Evolutionary conservation across 2,113 vertebrate species (phyloP).

Genomic region (Prunella himalayana): DNA sequence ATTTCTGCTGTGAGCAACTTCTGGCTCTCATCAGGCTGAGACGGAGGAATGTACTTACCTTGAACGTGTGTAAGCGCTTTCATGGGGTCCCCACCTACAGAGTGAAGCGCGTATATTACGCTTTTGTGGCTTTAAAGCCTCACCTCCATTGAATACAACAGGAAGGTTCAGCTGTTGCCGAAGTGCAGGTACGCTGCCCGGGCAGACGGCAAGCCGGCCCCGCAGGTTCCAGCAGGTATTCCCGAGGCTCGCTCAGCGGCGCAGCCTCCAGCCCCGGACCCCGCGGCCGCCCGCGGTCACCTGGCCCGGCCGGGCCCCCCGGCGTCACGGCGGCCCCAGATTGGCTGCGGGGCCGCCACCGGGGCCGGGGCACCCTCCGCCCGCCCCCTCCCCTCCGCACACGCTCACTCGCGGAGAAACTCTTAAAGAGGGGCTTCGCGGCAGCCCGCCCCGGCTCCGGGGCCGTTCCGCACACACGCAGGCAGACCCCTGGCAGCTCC

Average conservation of each 20-base stretch:
- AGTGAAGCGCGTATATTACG: accelerated
- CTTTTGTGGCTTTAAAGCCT: background rate
- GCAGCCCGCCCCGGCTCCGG: constrained; percentile 3
- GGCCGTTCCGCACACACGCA: background rate
- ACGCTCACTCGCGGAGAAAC: constrained; percentile 57
- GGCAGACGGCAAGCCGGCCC: accelerated
- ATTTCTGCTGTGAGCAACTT: background rate
- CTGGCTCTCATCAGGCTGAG: background rate
- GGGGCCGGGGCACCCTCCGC: background rate
- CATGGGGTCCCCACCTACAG: background rate
- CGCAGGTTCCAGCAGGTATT: accelerated
- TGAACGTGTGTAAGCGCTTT: accelerated
- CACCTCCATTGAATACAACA: accelerated
- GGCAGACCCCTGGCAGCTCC: constrained; percentile 28
- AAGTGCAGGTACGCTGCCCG: background rate
- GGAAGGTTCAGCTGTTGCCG: accelerated
- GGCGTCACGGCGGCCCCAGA: constrained; percentile 84
- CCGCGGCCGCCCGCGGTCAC: background rate
- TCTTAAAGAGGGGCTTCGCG: constrained; percentile 62
- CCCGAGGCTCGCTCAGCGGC: accelerated
- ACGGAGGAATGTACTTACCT: background rate
- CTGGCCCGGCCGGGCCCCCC: background rate
- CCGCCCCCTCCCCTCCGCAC: background rate
- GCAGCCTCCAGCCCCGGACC: background rate
- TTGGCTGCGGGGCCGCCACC: constrained; percentile 78